These are phyloP conservation scores for Coleophora deauratella DNA, from an alignment of 2,888 invertebrate species.

Conservation along the genomic window DNA sequence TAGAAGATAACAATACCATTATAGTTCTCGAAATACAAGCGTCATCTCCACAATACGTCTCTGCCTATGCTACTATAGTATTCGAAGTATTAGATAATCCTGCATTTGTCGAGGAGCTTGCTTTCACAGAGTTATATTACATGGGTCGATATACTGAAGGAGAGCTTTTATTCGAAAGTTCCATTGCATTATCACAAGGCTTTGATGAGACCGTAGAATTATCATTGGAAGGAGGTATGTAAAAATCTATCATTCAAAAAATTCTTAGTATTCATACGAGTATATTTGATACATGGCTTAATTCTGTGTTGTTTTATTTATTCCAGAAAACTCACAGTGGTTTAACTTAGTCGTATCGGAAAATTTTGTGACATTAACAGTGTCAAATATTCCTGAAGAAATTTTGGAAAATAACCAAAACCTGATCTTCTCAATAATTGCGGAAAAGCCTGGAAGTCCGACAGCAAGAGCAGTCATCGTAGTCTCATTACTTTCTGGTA, in stretches of 20 bases:
- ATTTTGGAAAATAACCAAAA: conserved; percentile 15
- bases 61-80: conserved; percentile 10
- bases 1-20: conserved; percentile 17
- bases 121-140: background rate
- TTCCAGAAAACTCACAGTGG: conserved; percentile 14
- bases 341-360: conserved; percentile 5
- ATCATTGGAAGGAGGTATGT: background rate
- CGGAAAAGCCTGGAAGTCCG: conserved; percentile 11
- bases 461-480: conserved; percentile 16
- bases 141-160: background rate
- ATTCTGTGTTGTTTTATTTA: background rate
- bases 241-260: background rate
- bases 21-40: conserved; percentile 20
- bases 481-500: conserved; percentile 16
- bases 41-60: conserved; percentile 12
- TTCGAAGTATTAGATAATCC: background rate
- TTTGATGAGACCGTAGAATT: background rate
- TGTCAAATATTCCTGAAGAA: conserved; percentile 11
- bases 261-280: too few relatives aligned
- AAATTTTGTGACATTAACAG: conserved; percentile 7
- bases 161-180: background rate
- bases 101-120: background rate
- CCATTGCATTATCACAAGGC: background rate
- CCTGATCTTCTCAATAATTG: conserved; percentile 14
- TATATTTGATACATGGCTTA: too few relatives aligned